A percentile compares a stretch with the other conserved stretches of the same genome.
Evolutionary conservation across 2,113 vertebrate species (phyloP).

Genomic region (Oplegnathus fasciatus): DNA sequence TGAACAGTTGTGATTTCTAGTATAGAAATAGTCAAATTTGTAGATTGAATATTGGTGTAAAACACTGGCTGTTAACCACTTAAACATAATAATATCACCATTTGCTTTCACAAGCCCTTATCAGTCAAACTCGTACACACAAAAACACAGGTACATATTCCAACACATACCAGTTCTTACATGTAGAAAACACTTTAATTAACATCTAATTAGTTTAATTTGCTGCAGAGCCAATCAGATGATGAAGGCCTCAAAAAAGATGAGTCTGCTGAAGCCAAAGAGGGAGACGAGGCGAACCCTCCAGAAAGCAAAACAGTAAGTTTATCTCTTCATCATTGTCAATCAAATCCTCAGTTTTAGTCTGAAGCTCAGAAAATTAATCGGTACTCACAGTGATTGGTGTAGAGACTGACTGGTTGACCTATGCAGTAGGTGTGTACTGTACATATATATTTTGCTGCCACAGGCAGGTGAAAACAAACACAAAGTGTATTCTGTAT

Average conservation of each 20-base stretch:
- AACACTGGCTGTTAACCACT: too few species aligned
- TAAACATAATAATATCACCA: too few species aligned
- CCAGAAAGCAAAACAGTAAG: constrained; percentile 49
- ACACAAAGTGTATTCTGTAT: background rate
- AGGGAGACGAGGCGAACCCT: background rate
- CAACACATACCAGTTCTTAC: background rate
- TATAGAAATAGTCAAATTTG: too few species aligned
- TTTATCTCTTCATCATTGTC: background rate
- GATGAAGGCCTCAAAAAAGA: constrained; percentile 37
- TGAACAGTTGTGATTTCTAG: background rate
- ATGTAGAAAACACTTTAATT: background rate
- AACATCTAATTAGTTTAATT: background rate
- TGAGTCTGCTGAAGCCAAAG: constrained; percentile 9
- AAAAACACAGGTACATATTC: background rate
- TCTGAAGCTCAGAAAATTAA: too few species aligned
- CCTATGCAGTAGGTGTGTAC: background rate
- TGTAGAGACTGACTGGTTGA: background rate
- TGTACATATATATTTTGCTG: too few species aligned
- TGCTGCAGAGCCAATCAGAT: constrained; percentile 48
- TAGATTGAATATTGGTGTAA: too few species aligned
- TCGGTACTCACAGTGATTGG: background rate
- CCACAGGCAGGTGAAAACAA: background rate
- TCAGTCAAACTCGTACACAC: background rate
- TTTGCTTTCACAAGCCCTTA: background rate
- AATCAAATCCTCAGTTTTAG: background rate